Evolutionary conservation across 1,140 invertebrate genomes (phyloP).

Genomic region (Pentalonia nigronervosa): DNA sequence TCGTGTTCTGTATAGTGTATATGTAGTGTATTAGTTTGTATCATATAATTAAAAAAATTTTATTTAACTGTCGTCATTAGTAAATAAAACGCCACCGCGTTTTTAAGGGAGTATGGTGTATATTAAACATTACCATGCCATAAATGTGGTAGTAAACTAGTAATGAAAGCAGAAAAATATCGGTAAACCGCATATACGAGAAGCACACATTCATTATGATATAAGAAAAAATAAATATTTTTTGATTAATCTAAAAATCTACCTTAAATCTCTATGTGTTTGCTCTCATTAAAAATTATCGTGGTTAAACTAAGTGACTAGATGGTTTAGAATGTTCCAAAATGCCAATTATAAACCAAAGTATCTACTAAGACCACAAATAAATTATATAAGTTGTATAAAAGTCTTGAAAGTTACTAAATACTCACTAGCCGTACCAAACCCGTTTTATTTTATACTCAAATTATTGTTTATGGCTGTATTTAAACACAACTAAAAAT

Average conservation of each 20-base stretch:
- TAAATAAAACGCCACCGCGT: too few species aligned
- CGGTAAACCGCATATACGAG: too few species aligned
- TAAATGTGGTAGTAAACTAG: too few species aligned
- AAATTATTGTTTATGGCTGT: background rate
- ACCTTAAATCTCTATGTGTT: background rate
- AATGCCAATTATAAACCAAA: background rate
- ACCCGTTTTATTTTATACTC: background rate
- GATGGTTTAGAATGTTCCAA: background rate
- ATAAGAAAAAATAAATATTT: background rate
- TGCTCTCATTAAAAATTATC: background rate
- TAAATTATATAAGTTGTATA: background rate
- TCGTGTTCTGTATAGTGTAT: too few species aligned
- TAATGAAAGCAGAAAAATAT: too few species aligned
- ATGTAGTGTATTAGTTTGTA: too few species aligned
- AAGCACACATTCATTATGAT: background rate
- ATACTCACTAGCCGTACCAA: background rate
- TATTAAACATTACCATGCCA: too few species aligned
- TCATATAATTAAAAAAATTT: too few species aligned
- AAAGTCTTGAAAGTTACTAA: background rate
- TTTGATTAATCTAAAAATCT: background rate
- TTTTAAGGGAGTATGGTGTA: too few species aligned
- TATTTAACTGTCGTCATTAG: too few species aligned
- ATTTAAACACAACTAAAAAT: background rate
- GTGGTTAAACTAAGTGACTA: background rate
- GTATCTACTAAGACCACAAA: background rate